These are phyloP conservation scores for Helobdella robusta DNA, from an alignment of 2,888 invertebrate genomes.

Conservation along the genomic window DNA sequence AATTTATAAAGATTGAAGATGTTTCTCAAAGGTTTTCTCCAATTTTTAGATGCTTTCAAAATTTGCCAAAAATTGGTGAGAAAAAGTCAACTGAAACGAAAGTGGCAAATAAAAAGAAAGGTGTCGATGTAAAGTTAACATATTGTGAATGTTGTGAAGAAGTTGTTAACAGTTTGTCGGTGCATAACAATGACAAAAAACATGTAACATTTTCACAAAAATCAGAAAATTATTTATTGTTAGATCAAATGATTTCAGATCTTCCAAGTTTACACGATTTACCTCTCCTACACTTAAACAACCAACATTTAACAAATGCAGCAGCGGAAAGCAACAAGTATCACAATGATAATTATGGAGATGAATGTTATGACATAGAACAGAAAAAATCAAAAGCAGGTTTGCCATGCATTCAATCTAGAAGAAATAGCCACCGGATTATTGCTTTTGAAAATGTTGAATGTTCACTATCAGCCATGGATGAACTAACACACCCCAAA, in stretches of 20 bases:
- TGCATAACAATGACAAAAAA: not conserved
- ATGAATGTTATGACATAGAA: no score
- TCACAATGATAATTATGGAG: no score
- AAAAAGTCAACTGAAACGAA: not conserved
- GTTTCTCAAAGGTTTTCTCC: not conserved
- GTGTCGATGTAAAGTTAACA: not conserved
- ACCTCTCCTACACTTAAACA: no score
- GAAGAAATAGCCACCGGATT: no score
- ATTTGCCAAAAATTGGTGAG: not conserved
- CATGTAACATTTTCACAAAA: not conserved
- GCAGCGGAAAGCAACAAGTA: no score
- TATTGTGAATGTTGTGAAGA: constrained; percentile 10
- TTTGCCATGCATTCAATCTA: no score
- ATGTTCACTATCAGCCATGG: no score
- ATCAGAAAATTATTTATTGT: not conserved
- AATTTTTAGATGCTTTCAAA: not conserved
- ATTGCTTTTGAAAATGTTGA: no score
- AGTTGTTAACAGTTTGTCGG: not conserved
- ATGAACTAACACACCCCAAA: no score
- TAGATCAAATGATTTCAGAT: not conserved
- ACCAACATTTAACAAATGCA: no score
- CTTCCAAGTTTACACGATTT: not conserved
- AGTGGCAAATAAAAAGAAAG: not conserved
- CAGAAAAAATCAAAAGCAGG: no score
- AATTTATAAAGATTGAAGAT: not conserved